Conservation (phyloP, 2,797 vertebrate genomes). For the Sebastolobus altivelis region DNA sequence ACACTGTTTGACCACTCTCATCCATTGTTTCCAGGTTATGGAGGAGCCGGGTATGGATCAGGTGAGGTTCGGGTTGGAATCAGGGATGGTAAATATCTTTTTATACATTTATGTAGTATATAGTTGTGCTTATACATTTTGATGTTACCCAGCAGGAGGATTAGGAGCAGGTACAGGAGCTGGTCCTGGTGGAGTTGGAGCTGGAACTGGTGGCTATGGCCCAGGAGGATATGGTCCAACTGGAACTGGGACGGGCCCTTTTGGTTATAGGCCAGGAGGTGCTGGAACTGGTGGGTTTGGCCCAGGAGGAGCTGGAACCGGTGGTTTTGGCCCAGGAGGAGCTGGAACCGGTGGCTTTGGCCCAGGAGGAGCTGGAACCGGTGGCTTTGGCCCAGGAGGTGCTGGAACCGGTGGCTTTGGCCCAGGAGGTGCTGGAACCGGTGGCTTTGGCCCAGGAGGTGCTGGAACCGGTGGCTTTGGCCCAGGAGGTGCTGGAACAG, state of each 20-base stretch:
- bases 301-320: constrained; percentile 11
- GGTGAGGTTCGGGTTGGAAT: constrained; percentile 28
- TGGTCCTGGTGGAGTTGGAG: constrained; percentile 42
- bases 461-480: constrained; percentile 36
- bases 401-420: neutral
- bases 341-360: no score
- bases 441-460: neutral
- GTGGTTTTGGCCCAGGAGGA: no score
- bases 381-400: neutral
- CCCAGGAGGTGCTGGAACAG: constrained; percentile 54
- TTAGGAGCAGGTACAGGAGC: constrained; percentile 46
- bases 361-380: neutral
- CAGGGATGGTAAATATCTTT: neutral
- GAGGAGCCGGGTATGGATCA: constrained; percentile 55
- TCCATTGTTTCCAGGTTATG: constrained; percentile 51
- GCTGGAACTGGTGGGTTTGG: constrained; percentile 14
- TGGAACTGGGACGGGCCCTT: constrained; percentile 1
- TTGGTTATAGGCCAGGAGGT: neutral
- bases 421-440: no score
- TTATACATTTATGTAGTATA: neutral
- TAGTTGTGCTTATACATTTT: neutral
- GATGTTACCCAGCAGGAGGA: constrained; percentile 39
- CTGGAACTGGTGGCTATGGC: constrained; percentile 12
- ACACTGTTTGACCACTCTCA: neutral
- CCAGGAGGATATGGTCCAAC: constrained; percentile 14